Evolutionary conservation across 2,888 invertebrate genomes (phyloP).

Genomic region (Podotricha telesiphe): DNA sequence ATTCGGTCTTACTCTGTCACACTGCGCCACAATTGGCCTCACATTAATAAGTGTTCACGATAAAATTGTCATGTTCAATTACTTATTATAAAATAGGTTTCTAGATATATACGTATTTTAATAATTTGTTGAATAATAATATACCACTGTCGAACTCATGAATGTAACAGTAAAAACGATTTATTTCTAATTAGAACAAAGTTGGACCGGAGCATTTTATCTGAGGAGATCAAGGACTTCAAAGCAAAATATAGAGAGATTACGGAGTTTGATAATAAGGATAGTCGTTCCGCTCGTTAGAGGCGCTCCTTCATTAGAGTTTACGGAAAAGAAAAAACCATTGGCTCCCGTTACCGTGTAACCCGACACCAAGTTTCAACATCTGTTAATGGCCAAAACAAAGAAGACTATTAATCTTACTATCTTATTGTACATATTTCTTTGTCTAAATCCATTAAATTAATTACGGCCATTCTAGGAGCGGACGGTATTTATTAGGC

Average conservation of each 20-base stretch:
- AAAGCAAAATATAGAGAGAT: constrained; percentile 56
- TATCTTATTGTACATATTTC: constrained; percentile 82
- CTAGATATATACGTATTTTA: background rate
- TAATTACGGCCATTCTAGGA: constrained; percentile 80
- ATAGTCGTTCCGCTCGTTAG: constrained; percentile 72
- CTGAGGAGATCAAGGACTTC: constrained; percentile 39
- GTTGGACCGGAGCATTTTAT: constrained; percentile 35
- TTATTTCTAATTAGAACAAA: constrained; percentile 37
- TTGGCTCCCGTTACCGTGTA: constrained; percentile 48
- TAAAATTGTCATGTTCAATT: too few species aligned
- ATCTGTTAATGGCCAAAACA: constrained; percentile 70
- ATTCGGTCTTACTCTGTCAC: too few species aligned
- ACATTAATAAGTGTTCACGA: too few species aligned
- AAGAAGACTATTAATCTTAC: constrained; percentile 69
- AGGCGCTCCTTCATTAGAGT: constrained; percentile 72
- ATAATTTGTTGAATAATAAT: background rate
- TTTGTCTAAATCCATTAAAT: constrained; percentile 84
- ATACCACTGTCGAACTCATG: background rate
- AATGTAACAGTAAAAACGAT: constrained; percentile 41
- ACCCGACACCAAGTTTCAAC: constrained; percentile 51
- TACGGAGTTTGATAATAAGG: constrained; percentile 67
- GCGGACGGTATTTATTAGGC: constrained; percentile 81
- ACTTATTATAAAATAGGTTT: background rate
- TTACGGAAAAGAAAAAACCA: constrained; percentile 66
- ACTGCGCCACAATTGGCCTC: too few species aligned